phyloP scores from a whole-genome alignment of 1,140 invertebrate species.

The Formica selysi region DNA sequence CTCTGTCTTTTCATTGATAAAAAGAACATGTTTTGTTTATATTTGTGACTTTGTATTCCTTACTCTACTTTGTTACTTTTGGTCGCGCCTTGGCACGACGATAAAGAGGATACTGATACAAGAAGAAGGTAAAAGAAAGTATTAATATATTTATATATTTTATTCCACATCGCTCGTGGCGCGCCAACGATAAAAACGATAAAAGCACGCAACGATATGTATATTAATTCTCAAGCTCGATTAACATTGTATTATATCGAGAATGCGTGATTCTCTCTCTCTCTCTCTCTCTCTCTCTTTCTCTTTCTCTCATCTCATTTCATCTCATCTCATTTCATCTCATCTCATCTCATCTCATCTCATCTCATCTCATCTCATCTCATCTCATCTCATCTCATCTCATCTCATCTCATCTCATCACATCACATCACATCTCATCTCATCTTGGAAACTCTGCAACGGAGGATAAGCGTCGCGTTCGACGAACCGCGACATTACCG shows the following conservation, averaged over 20 bases:
- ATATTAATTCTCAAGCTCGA: not conserved
- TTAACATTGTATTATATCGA: not conserved
- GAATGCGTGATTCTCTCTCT: not conserved
- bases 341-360: not conserved
- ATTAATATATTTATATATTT: no score
- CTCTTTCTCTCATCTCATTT: no score
- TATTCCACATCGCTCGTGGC: no score
- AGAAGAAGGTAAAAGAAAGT: not conserved
- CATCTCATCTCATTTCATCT: no score
- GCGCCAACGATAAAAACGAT: no score
- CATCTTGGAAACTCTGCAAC: not conserved
- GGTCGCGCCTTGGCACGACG: not conserved
- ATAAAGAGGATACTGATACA: not conserved
- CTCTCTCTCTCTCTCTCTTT: no score
- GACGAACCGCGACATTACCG: constrained; percentile 13
- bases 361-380: no score
- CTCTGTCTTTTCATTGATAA: no score
- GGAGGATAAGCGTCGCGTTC: constrained; percentile 1
- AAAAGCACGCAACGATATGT: not conserved
- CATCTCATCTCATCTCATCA: not conserved
- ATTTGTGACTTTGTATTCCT: not conserved
- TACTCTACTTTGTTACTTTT: not conserved
- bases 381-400: not conserved
- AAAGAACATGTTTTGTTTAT: no score
- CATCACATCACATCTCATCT: no score